phyloP scores from a whole-genome alignment of 2,113 vertebrate species.

The Cololabis saira region DNA sequence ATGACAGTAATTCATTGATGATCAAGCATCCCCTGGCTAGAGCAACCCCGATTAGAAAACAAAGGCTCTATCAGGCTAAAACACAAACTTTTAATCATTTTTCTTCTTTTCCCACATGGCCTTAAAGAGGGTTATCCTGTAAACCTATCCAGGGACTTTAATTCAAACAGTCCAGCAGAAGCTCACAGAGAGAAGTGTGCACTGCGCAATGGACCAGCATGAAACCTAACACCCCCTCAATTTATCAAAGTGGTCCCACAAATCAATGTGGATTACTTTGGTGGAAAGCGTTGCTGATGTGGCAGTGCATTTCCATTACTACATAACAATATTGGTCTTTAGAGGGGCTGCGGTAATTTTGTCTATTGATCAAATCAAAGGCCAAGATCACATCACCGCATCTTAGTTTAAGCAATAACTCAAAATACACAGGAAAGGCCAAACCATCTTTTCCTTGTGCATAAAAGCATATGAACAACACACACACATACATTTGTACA shows the following conservation, averaged over 20 bases:
- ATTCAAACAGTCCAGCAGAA: conserved; percentile 20
- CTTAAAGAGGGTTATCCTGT: background rate
- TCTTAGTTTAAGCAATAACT: conserved; percentile 59
- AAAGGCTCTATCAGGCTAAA: background rate
- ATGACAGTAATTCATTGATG: no score
- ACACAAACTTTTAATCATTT: background rate
- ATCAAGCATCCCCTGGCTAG: no score
- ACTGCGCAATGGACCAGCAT: conserved; percentile 31
- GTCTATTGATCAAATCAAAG: conserved; percentile 73
- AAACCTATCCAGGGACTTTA: conserved; percentile 19
- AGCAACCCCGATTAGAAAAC: no score
- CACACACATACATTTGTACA: background rate
- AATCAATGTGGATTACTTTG: conserved; percentile 83
- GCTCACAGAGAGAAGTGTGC: conserved; percentile 24
- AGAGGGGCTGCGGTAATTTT: conserved; percentile 72
- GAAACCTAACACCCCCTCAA: conserved; percentile 72
- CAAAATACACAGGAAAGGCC: conserved; percentile 39
- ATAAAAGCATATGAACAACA: conserved; percentile 8
- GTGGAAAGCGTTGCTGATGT: conserved; percentile 71
- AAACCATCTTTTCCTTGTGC: conserved; percentile 40
- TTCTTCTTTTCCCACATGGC: background rate
- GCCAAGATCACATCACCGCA: conserved; percentile 58
- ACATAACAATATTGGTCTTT: conserved; percentile 75
- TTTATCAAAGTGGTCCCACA: conserved; percentile 80
- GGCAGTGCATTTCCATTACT: conserved; percentile 73